phyloP scores from a whole-genome alignment of 2,888 invertebrate genomes.

The Frankliniella fusca region DNA sequence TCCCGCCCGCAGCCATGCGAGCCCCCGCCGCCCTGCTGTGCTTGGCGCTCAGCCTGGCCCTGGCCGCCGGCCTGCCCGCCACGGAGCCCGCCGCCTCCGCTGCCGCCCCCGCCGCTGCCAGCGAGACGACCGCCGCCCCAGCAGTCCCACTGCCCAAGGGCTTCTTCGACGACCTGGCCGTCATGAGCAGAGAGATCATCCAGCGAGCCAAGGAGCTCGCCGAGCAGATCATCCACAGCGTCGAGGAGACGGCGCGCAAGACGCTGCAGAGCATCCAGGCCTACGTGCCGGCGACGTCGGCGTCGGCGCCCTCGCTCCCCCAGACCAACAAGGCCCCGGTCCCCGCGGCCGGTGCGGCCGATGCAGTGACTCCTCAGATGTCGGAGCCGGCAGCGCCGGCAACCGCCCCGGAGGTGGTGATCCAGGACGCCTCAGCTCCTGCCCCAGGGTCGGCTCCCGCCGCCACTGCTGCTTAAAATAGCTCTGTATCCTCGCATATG shows the following conservation, averaged over 20 bases:
- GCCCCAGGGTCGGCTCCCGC: neutral
- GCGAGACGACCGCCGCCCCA: neutral
- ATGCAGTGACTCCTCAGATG: neutral
- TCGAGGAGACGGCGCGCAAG: neutral
- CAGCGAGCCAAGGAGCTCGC: neutral
- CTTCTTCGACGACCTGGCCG: slow-evolving; percentile 8
- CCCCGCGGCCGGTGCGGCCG: neutral
- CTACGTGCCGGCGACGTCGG: neutral
- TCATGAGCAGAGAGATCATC: neutral
- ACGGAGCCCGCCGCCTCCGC: neutral
- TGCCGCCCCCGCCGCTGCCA: neutral
- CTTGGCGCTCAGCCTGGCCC: neutral
- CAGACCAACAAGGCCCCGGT: neutral
- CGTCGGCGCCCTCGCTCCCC: no score
- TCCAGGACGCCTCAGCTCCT: neutral
- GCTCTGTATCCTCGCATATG: no score
- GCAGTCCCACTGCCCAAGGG: neutral
- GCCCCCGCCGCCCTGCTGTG: neutral
- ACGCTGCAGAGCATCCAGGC: neutral
- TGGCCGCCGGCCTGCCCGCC: neutral
- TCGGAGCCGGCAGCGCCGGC: neutral
- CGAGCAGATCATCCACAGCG: neutral
- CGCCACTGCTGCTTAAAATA: neutral
- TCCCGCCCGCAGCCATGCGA: neutral
- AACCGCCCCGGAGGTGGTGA: neutral